A percentile compares a stretch with the other conserved stretches of the same genome.
phyloP scores from a whole-genome alignment of 2,888 invertebrate species.

The Drosophila recens region DNA sequence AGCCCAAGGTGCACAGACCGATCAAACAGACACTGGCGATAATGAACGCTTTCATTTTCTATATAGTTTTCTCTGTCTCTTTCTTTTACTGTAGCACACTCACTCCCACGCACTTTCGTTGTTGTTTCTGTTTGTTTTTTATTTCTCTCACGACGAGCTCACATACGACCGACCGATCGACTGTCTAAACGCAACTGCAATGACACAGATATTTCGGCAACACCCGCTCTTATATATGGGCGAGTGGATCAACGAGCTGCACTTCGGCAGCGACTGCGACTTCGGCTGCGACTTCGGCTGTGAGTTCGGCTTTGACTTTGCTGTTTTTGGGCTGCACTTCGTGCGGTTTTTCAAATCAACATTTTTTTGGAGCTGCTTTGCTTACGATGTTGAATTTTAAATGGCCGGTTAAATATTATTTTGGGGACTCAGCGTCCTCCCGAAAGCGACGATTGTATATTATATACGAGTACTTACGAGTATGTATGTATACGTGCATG shows the following conservation, averaged over 20 bases:
- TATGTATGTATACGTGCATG: not conserved
- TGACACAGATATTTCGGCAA: conserved; percentile 82
- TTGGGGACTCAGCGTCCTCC: conserved; percentile 19
- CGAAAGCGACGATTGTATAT: not conserved
- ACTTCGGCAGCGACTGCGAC: conserved; percentile 12
- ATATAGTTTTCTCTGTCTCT: conserved; percentile 30
- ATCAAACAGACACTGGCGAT: conserved; percentile 85
- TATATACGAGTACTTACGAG: not conserved
- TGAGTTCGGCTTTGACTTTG: conserved; percentile 8
- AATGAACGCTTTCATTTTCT: conserved; percentile 83
- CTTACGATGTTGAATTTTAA: conserved; percentile 70
- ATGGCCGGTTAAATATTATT: conserved; percentile 54
- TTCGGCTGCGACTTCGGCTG: conserved; percentile 8
- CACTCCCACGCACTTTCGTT: conserved; percentile 73
- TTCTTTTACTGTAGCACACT: conserved; percentile 36
- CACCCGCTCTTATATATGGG: conserved; percentile 83
- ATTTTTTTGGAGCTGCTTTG: conserved; percentile 42
- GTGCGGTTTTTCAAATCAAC: conserved; percentile 52
- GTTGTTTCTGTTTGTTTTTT: conserved; percentile 38
- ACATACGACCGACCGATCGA: conserved; percentile 62
- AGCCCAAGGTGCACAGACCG: conserved; percentile 82
- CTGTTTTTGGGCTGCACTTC: conserved; percentile 13
- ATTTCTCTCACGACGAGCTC: conserved; percentile 29
- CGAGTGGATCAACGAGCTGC: conserved; percentile 14
- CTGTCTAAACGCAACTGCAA: conserved; percentile 71